Evolutionary conservation across 2,113 vertebrate species (phyloP).

Genomic region (Callorhinus ursinus): DNA sequence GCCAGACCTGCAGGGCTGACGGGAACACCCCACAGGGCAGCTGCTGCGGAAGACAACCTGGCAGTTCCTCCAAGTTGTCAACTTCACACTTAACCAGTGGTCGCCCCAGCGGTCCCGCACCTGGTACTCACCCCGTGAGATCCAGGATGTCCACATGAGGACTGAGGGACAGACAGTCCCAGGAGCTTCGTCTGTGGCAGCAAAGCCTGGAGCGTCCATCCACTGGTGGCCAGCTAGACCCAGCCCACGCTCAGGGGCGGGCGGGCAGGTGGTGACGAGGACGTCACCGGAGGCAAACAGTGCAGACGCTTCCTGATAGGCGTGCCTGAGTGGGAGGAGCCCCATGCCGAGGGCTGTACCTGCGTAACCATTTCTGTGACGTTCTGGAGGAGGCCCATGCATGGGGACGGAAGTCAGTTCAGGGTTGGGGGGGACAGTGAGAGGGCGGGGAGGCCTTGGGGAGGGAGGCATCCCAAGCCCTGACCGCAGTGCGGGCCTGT

Average conservation of each 20-base stretch:
- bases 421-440: not conserved
- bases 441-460: not conserved
- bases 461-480: accelerated
- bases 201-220: too few species aligned
- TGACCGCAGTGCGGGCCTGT: accelerated
- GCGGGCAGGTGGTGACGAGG: not conserved
- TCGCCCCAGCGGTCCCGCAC: not conserved
- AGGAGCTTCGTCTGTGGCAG: accelerated
- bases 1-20: accelerated
- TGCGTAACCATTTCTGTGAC: accelerated
- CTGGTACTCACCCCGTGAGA: accelerated
- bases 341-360: not conserved
- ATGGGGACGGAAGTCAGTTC: not conserved
- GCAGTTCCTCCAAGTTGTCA: accelerated
- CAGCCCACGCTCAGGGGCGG: not conserved
- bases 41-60: not conserved
- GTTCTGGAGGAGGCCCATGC: accelerated
- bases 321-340: not conserved
- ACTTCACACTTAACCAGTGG: accelerated
- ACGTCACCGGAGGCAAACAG: not conserved
- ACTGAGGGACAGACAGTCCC: accelerated
- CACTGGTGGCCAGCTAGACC: not conserved
- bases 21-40: accelerated
- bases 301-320: not conserved
- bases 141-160: accelerated